Evolutionary conservation across 2,888 invertebrate genomes (phyloP), one percentile per base, ranked within the genome.

Genomic region (Calameuta pallipes): DNA sequence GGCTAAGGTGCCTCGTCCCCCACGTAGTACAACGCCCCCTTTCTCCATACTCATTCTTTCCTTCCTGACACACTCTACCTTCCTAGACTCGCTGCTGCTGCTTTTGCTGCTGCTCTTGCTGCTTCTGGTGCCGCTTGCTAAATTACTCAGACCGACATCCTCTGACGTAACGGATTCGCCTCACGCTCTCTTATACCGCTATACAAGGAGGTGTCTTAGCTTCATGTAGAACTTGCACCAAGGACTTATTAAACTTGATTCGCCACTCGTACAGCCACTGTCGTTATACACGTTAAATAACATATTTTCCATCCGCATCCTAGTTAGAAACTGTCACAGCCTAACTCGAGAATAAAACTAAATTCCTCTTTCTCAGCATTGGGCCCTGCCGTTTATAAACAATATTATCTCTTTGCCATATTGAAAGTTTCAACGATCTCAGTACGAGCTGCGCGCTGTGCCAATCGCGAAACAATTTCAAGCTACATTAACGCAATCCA

Each of bases 151-250:
- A 23, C 56, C 23, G 56, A 56, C 56, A 56, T 56, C 56, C 56
- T 33, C 80, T 85, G 83, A 85, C 81, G 83, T 84, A 85, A 85
- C 82, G 79, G 77, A 69, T 56, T 74, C 75, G 75, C 77, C 71
- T 75, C 77, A 80, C 78, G 81, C 80, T 78, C 80, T 83, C 83
- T 80, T 81, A 80, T 83, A 82, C 81, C 82, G 82, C 82, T 82
- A 80, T 77, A 79, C 75, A 75, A 81, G 77, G 68, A 56, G 56
- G 56, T 9, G 23, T 56, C 56, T 56, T 23, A 56, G 56, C 56
- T 56, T 56, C 56, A 2, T 9, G 56, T 56, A 9, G 9, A 56
- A 56, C 6, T 23, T 23, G 15, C 56, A 56, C 9, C 56, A 56
- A 15, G 56, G 56, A 41, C 56, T 56, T 15, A 2, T 56, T 56